Percentiles rank a stretch among this genome's conserved stretches.
Evolutionary conservation across 2,797 vertebrate genomes (phyloP).

Genomic region (Toxotes lorentzi): DNA sequence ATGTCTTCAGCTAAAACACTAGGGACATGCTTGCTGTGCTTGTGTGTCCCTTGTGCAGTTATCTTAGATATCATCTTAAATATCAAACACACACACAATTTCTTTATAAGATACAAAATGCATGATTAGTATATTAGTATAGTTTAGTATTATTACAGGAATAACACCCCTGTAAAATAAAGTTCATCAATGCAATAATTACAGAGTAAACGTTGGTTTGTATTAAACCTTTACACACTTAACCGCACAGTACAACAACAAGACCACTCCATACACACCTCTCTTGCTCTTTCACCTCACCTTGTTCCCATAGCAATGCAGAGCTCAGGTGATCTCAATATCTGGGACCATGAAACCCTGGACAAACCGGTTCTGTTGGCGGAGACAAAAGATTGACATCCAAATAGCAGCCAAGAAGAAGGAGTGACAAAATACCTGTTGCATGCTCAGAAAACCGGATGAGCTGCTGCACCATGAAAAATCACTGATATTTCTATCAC

Average conservation of each 20-base stretch:
- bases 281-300: slow-evolving; percentile 46
- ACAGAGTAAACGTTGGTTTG: not conserved
- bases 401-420: slow-evolving; percentile 62
- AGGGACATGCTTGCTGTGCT: too few relatives aligned
- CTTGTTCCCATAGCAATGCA: slow-evolving; percentile 63
- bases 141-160: not conserved
- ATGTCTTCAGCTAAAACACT: too few relatives aligned
- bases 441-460: slow-evolving; percentile 16
- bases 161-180: not conserved
- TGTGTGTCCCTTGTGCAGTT: too few relatives aligned
- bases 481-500: not conserved
- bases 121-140: too few relatives aligned
- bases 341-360: slow-evolving; percentile 66
- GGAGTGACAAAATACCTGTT: slow-evolving; percentile 74
- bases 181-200: not conserved
- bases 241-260: not conserved
- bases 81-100: not conserved
- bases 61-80: too few relatives aligned
- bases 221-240: not conserved
- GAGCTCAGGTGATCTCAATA: slow-evolving; percentile 75
- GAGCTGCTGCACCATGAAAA: not conserved
- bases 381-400: slow-evolving; percentile 82
- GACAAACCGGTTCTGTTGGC: slow-evolving; percentile 79
- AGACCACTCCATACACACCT: slow-evolving; percentile 16
- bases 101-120: not conserved